Evolutionary conservation across 2,888 invertebrate species (phyloP).

Genomic region (Epirrita christyi): DNA sequence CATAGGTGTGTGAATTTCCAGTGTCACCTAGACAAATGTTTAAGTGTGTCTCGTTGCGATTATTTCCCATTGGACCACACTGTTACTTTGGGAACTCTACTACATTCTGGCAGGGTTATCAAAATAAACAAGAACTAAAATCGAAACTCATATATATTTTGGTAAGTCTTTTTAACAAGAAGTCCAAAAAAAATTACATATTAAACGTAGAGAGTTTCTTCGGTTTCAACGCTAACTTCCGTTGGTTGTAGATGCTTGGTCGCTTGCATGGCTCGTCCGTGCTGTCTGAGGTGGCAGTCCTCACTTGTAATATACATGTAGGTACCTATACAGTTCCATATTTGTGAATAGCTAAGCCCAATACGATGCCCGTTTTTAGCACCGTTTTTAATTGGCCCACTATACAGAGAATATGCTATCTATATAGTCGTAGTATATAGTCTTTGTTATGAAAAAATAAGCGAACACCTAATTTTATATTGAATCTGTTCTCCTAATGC

Average conservation of each 20-base stretch:
- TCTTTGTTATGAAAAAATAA: too few relatives aligned
- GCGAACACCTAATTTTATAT: too few relatives aligned
- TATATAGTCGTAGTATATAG: too few relatives aligned
- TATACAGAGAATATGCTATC: slow-evolving; percentile 3
- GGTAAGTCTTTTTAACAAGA: slow-evolving; percentile 81
- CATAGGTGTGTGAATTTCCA: too few relatives aligned
- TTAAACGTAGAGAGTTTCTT: slow-evolving; percentile 74
- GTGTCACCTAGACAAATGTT: too few relatives aligned
- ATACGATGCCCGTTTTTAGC: slow-evolving; percentile 40
- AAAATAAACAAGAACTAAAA: slow-evolving; percentile 43
- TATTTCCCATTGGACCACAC: too few relatives aligned
- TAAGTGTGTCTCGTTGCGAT: too few relatives aligned
- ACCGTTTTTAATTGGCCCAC: slow-evolving; percentile 25
- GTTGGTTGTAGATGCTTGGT: slow-evolving; percentile 48
- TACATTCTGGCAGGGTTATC: neutral
- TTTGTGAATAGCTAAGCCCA: slow-evolving; percentile 43
- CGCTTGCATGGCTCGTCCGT: slow-evolving; percentile 54
- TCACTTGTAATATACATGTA: slow-evolving; percentile 38
- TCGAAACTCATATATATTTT: slow-evolving; percentile 44
- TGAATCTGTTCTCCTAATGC: too few relatives aligned
- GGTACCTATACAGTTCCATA: slow-evolving; percentile 4
- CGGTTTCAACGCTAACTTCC: slow-evolving; percentile 43
- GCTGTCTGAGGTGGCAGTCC: slow-evolving; percentile 47
- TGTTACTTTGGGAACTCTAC: too few relatives aligned
- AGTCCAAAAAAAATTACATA: slow-evolving; percentile 83